Evolutionary conservation across 1,140 invertebrate genomes (phyloP), one percentile per base, ranked within the genome.

Genomic region (Colletes gigas): DNA sequence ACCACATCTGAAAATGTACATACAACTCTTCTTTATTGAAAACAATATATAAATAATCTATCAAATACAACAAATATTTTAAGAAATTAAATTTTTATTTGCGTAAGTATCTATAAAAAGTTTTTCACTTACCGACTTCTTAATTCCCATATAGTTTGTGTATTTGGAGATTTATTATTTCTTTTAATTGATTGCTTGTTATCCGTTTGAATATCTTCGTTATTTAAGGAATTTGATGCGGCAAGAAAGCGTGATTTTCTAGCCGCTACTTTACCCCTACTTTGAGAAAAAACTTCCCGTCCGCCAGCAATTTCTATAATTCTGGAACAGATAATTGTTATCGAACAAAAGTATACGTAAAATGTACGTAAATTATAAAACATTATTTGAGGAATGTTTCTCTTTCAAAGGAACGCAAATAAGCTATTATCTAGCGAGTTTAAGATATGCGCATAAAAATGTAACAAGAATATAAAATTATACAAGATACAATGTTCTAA

Each of bases 251-350:
- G 94, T 83, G 96, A 94, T 91, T 97, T 97, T 85, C 96, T 94
- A 70, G 95, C 95, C 66, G 96, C 96, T 63, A 93, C 93, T 94
- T 97, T 97, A 88, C 95, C 96, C 88, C 97, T 93, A 91, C 96
- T 97, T 90, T 97, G 96, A 54, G 97, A 97, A 92, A 97, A 97
- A 65, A 98, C 94, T 93, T 98, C 97, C 72, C 97, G 94, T 72
- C 97, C 97, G 84, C 97, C 97, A 60, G 97, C 97, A 91, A 97
- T 97, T 94, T 98, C 97, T 92, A 97, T 97, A 91, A 97, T 97
- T 92, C 97, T 97, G 92, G 90, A 95, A 91, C 73, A 21, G 68
- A 78, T 72, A 76, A 47, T 1, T 12, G 44, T 63, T 8, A 78
- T 39, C 9, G 6, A 9, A 47, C 2, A 47, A 47, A 47, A 47